Conservation (phyloP, 2,113 vertebrate species). For the Bombycilla garrulus region DNA sequence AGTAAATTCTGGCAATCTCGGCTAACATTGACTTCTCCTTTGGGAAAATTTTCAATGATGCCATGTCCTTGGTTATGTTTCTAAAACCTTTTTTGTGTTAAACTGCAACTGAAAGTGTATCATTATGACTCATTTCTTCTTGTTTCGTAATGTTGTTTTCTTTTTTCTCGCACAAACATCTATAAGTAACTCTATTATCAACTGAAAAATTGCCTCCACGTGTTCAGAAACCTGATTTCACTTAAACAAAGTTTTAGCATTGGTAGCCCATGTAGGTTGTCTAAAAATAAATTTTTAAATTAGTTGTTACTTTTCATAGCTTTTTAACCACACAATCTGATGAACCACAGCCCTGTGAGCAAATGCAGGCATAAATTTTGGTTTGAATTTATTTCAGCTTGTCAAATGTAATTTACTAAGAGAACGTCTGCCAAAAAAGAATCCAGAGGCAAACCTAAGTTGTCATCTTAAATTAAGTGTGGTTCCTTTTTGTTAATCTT, state of each 20-base stretch:
- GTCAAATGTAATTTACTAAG: conserved; percentile 72
- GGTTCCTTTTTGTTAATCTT: conserved; percentile 67
- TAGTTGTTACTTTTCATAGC: conserved; percentile 47
- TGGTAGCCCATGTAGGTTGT: background rate
- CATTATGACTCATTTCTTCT: conserved; percentile 26
- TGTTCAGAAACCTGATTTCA: background rate
- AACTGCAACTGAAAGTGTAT: conserved; percentile 6
- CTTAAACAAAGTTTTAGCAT: background rate
- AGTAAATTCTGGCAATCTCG: conserved; percentile 76
- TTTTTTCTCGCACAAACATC: conserved; percentile 6
- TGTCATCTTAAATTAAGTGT: conserved; percentile 71
- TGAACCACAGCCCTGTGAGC: conserved; percentile 27
- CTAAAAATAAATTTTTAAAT: conserved; percentile 29
- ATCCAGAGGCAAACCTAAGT: conserved; percentile 60
- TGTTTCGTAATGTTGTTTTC: conserved; percentile 11
- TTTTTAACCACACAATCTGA: conserved; percentile 14
- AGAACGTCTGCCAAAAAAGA: conserved; percentile 53
- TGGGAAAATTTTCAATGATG: conserved; percentile 71
- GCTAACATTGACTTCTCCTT: conserved; percentile 69
- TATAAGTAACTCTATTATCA: conserved; percentile 26
- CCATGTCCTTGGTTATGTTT: conserved; percentile 70
- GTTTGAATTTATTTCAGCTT: conserved; percentile 67
- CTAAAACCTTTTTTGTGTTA: conserved; percentile 34
- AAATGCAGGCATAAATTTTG: conserved; percentile 63
- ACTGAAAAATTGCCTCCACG: conserved; percentile 13